Evolutionary conservation across 2,797 vertebrate genomes (phyloP), one percentile per base, ranked within the genome.

Genomic region (Phrynocephalus forsythii): DNA sequence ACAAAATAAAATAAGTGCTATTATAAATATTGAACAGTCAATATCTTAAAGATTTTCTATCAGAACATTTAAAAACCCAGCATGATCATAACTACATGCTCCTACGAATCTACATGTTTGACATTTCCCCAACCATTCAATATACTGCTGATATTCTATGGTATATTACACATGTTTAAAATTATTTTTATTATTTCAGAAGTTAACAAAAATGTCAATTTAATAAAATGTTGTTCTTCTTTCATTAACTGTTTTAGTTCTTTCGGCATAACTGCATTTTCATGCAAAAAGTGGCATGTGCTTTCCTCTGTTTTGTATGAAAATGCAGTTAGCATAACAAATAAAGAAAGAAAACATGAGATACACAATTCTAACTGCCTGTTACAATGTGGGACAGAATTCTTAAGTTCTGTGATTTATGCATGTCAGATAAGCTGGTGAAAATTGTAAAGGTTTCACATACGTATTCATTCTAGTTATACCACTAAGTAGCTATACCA

Each of bases 201-300:
- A 50, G 5, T 84, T 80, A 50, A 30, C 28, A 33, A 60, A 63
- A 38, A 1, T 75, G 13, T 11, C 56, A 73, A 6, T 81, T 60
- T 76, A 6, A 87, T 76, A 52, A 33, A 9, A 80, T 72, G 60
- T 66, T 20, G 2, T 3, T n/a, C 69, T 26, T 83, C 8, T 72
- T 71, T 33, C 73, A 15, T 75, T 73, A 68, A 18, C 13, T 66
- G 56, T 79, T 33, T 22, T 24, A 4, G 2, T 52, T 52, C 4
- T 79, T 86, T 67, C 56, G 28, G 63, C n/a, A 69, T 48, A 68
- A 68, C 8, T 68, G 80, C 24, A 82, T 82, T 48, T 48, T 82
- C 22, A 68, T 5, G 18, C 13, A 63, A 63, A 18, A 63, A 63
- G 60, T 33, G 78, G 10, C 26, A 68, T n/a, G 28, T 71, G 26